Conservation (phyloP, 2,797 vertebrate species). For the Pantherophis vulpinus region DNA sequence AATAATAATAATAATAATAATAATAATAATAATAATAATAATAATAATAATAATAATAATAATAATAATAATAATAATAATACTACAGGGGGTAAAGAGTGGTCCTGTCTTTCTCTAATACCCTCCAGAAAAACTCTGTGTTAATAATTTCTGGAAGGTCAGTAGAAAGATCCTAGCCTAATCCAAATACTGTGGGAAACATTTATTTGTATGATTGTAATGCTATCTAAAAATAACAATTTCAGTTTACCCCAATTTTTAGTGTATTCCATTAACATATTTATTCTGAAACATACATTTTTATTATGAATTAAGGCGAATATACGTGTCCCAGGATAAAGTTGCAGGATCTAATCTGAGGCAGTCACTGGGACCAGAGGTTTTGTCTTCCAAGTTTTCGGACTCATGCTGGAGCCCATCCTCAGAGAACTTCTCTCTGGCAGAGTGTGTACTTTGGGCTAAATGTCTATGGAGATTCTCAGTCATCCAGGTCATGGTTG, state of each 20-base stretch:
- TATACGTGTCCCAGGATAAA: no score
- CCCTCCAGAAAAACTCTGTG: not conserved
- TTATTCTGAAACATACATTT: not conserved
- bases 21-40: not conserved
- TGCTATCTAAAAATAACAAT: not conserved
- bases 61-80: not conserved
- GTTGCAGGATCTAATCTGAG: no score
- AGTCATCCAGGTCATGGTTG: no score
- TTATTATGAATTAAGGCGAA: no score
- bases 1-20: not conserved
- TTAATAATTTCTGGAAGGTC: not conserved
- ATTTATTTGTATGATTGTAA: not conserved
- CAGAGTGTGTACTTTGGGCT: no score
- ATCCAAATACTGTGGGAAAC: not conserved
- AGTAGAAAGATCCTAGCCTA: not conserved
- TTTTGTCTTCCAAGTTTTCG: no score
- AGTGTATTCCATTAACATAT: not conserved
- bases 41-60: no score
- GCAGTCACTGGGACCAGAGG: no score
- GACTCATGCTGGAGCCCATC: no score
- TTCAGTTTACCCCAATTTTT: not conserved
- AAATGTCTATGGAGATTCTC: no score
- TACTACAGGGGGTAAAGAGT: not conserved
- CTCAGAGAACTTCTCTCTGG: no score
- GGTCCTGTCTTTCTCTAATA: not conserved